These are phyloP conservation scores for Oxyruncus cristatus DNA, from an alignment of 2,113 vertebrate species.

Conservation along the genomic window DNA sequence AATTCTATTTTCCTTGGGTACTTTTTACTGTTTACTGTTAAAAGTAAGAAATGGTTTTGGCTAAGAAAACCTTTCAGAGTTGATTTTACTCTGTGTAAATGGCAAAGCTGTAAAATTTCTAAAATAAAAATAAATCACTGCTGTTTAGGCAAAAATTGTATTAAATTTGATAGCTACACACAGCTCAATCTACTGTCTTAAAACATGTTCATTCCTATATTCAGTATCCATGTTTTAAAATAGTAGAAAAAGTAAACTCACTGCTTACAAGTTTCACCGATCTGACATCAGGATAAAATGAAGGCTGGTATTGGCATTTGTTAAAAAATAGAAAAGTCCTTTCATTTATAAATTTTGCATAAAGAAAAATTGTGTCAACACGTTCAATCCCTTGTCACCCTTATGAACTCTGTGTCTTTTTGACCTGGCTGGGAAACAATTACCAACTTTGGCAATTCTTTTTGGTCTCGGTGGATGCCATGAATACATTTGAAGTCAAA, in stretches of 20 bases:
- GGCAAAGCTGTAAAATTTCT: not conserved
- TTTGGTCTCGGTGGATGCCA: not conserved
- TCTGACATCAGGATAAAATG: not conserved
- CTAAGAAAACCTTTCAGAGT: not conserved
- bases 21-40: not conserved
- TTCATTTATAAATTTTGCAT: not conserved
- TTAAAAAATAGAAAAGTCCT: not conserved
- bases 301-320: not conserved
- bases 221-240: not conserved
- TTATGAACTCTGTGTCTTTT: not conserved
- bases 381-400: fast-evolving
- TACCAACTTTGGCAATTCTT: not conserved
- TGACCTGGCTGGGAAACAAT: not conserved
- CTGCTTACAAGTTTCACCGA: not conserved
- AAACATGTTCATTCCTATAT: not conserved
- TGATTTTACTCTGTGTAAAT: not conserved
- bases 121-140: not conserved
- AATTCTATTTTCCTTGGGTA: not conserved
- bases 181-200: not conserved
- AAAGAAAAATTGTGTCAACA: not conserved
- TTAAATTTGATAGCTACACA: not conserved
- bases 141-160: not conserved
- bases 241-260: not conserved
- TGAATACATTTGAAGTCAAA: not conserved
- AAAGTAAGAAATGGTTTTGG: not conserved